A percentile compares a stretch with the other conserved stretches of the same genome.
These are phyloP conservation scores for Uromys caudimaculatus DNA, from an alignment of 2,797 vertebrate species.

Conservation along the genomic window DNA sequence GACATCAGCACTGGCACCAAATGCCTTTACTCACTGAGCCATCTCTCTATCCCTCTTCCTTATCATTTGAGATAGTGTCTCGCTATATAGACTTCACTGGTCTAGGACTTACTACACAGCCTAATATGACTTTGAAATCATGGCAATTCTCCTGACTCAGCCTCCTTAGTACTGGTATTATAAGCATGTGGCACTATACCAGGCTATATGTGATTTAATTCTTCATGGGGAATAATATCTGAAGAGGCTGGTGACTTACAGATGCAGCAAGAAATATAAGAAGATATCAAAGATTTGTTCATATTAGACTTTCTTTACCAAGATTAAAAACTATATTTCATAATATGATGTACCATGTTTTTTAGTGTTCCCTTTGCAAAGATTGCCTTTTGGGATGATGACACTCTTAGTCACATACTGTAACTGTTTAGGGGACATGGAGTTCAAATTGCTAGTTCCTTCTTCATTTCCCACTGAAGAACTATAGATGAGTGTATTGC, in stretches of 20 bases:
- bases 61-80: background rate
- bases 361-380: background rate
- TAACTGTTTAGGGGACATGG: constrained; percentile 19
- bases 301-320: background rate
- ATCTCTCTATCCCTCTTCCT: background rate
- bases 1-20: background rate
- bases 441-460: background rate
- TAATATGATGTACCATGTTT: constrained; percentile 32
- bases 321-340: constrained; percentile 35
- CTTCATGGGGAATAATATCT: background rate
- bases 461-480: background rate
- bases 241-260: background rate
- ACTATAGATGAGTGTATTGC: background rate
- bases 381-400: background rate
- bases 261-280: constrained; percentile 1
- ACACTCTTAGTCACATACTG: background rate
- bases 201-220: background rate
- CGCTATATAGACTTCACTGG: background rate
- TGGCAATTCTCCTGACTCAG: background rate
- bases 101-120: background rate
- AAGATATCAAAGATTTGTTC: background rate
- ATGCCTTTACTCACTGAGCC: background rate
- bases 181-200: background rate
- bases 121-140: background rate
- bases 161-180: background rate